Evolutionary conservation across 2,888 invertebrate genomes (phyloP), one percentile per base, ranked within the genome.

Genomic region (Anaspis maculata): DNA sequence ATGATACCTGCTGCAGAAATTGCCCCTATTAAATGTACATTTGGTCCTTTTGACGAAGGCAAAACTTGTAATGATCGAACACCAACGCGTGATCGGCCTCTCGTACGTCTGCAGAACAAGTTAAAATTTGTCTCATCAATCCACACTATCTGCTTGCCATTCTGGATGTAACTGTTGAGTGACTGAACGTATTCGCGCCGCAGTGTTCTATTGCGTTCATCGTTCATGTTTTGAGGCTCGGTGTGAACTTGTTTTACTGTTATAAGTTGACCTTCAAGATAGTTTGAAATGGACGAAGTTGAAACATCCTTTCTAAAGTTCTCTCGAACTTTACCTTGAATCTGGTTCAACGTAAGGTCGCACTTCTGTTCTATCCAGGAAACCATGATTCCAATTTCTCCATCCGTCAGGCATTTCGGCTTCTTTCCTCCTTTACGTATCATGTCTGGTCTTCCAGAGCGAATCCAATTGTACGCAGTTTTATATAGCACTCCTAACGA

Each of bases 1-100:
- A 42, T 32, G 19, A 42, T 25, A 10, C 41, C 41, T 31, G 41
- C 36, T 24, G 40, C 28, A 7, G 39, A 41, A 22, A 41, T 41
- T 11, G 30, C 41, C 7, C 39, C 41, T 13, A 42, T 42, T 9
- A 42, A 13, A 19, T 42, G 42, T 4, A 42, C 30, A 38, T 42
- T 42, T 7, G 41, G 35, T 9, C 37, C 41, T 32, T 31, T 32
- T 29, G 42, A 26, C 4, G 41, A 28, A 15, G 42, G 42, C 15
- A 42, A 16, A 7, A 13, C 13, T 39, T 42, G 43, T 15, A 42
- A 29, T 22, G 42, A 41, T 33, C 41, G 14, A 7, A 13, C 19
- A 26, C 37, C 41, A 34, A 21, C 21, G 27, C 26, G 11, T 10
- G 42, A 9, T 3, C 42, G 40, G 12, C 42, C 38, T 25, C 30